Evolutionary conservation across 2,888 invertebrate species (phyloP), one percentile per base, ranked within the genome.

Genomic region (Mesorhabditis sp.): DNA sequence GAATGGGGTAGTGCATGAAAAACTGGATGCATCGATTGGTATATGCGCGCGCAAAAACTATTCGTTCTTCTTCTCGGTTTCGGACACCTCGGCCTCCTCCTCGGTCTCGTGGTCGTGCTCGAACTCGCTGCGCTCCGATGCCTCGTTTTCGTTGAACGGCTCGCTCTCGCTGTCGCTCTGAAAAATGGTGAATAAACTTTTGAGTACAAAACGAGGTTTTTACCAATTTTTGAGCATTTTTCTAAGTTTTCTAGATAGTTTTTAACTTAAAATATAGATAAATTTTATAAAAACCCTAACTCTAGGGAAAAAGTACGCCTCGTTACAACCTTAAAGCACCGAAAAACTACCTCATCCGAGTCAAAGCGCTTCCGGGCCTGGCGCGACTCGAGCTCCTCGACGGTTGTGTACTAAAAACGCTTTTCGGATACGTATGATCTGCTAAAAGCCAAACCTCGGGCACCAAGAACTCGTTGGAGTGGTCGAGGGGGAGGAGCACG

Each of bases 401-500:
- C 67, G 5, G 75, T 63, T 50, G 75, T 68, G 68, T 80, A 76
- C 79, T 81, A 67, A 42, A 78, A 70, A 63, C 4, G 43, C 15
- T 1, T n/a, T 13, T 10, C n/a, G 2, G n/a, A 15, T 45, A 15
- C 28, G 7, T 13, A 13, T 50, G 2, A 50, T 13, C n/a, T 50
- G 10, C n/a, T 50, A 13, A 13, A 50, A 50, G 45, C 63, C 73
- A 65, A 43, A 80, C 82, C 70, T 82, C 79, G 63, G 77, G 78
- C 4, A 82, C 82, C 62, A 76, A 42, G 73, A 82, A 82, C 67
- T 82, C 82, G 5, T 78, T 76, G 58, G 66, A 65, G 65, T 80
- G 74, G 62, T 82, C 82, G 43, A 83, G 67, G 41, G 83, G 83
- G 61, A 76, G 73, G 67, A 77, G 71, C 45, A 82, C 70, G 43